Evolutionary conservation across 1,140 invertebrate genomes (phyloP), one percentile per base, ranked within the genome.

Genomic region (Prorops nasuta): DNA sequence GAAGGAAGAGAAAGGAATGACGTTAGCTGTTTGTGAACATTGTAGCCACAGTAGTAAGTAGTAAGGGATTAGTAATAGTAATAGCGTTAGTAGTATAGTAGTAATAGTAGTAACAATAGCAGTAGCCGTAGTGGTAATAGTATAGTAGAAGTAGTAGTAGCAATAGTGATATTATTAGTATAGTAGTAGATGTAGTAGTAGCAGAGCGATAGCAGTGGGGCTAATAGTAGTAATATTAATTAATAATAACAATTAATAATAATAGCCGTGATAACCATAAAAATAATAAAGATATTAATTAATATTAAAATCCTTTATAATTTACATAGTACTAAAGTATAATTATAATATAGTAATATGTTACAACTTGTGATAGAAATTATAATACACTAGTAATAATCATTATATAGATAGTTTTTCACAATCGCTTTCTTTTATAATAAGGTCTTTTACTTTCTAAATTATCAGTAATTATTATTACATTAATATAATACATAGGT

Each of bases 401-500:
- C 56, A 47, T 66, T 75, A 73, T 38, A 56, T 66, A 56, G 58
- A 51, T 61, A 58, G 17, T 22, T 42, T 44, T 48, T 52, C 36
- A 43, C 45, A 57, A 50, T 34, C 49, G 46, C 46, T 51, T 51
- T 64, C 51, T 54, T 57, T 50, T 57, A 15, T 43, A 38, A 49
- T 56, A 60, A 50, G 55, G 38, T 61, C 51, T 54, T 49, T 60
- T 58, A 58, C 54, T 62, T 45, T 60, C 48, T 60, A 57, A 50
- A 50, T 41, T 50, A 45, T 39, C 66, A 66, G 63, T 66, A 68
- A 64, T 58, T 69, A 72, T 72, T 63, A 54, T 70, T 72, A 73
- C 63, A 66, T 18, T 67, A 70, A 71, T 76, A 76, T 75, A 73
- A 66, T 75, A 77, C 72, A 75, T 70, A 72, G 70, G 69, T 75